Conservation (phyloP, 2,113 vertebrate species). For the Bufo bufo region DNA sequence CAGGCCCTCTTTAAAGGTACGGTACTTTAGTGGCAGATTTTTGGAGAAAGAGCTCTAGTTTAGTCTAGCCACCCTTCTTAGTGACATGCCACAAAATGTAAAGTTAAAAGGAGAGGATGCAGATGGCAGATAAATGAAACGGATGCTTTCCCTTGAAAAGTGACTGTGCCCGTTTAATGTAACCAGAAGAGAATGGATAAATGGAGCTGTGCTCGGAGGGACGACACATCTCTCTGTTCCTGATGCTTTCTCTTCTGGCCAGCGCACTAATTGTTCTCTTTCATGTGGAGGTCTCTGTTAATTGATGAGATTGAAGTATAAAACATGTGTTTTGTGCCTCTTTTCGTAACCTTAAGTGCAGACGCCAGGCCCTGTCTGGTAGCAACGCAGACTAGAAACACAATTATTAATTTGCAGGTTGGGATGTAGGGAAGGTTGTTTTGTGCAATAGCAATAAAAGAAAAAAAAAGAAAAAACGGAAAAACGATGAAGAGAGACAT, state of each 20-base stretch:
- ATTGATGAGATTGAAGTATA: constrained; percentile 53
- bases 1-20: no score
- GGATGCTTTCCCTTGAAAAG: constrained; percentile 4
- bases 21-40: no score
- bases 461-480: not conserved
- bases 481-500: not conserved
- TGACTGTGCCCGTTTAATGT: constrained; percentile 22
- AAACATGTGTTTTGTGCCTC: constrained; percentile 28
- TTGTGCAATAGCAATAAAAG: not conserved
- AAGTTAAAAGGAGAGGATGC: not conserved
- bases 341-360: constrained; percentile 33
- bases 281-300: constrained; percentile 48
- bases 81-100: not conserved
- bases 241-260: constrained; percentile 40
- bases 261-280: constrained; percentile 52
- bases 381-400: constrained; percentile 23
- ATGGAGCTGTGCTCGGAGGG: constrained; percentile 15
- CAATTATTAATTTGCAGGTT: constrained; percentile 28
- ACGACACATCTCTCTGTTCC: constrained; percentile 39
- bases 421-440: not conserved
- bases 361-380: constrained; percentile 5
- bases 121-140: constrained; percentile 10
- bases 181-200: constrained; percentile 2
- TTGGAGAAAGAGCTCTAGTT: no score
- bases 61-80: no score